A percentile compares a stretch with the other conserved stretches of the same genome.
Evolutionary conservation across 2,888 invertebrate species (phyloP).

Genomic region (Drosophila vallismaia): DNA sequence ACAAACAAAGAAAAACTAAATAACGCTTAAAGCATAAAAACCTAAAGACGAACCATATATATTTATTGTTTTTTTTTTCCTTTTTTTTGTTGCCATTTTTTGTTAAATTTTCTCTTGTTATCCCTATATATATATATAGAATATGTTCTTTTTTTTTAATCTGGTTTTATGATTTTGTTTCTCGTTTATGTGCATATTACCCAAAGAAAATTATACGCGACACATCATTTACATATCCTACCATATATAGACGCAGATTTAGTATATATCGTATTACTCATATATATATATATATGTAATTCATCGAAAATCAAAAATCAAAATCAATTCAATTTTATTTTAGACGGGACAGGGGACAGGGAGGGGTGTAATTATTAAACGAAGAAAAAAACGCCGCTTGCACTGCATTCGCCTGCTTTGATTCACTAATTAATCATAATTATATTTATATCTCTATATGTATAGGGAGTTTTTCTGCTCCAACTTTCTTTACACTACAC

Average conservation of each 20-base stretch:
- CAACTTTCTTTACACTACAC: conserved; percentile 46
- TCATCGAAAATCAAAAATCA: conserved; percentile 42
- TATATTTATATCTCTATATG: conserved; percentile 37
- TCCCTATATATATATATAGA: conserved; percentile 35
- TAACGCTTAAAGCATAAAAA: conserved; percentile 79
- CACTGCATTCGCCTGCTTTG: conserved; percentile 66
- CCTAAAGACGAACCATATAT: conserved; percentile 63
- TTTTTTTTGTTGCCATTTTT: conserved; percentile 41
- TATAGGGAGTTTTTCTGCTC: conserved; percentile 42
- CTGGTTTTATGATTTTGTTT: conserved; percentile 4
- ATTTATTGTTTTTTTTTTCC: conserved; percentile 43
- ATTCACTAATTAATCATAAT: conserved; percentile 57
- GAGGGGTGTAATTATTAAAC: conserved; percentile 26
- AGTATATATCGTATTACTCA: conserved; percentile 28
- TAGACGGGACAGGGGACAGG: conserved; percentile 16
- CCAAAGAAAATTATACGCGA: conserved; percentile 29
- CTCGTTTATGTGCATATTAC: conserved; percentile 26
- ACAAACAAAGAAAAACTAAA: conserved; percentile 79
- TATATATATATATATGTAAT: conserved; percentile 46
- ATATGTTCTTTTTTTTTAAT: conserved; percentile 24
- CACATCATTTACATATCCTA: conserved; percentile 30
- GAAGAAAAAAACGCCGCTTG: conserved; percentile 56
- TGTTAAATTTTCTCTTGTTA: conserved; percentile 26
- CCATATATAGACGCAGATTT: conserved; percentile 43
- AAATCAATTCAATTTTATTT: conserved; percentile 57